A percentile compares a stretch with the other conserved stretches of the same genome.
Conservation (phyloP, 2,113 vertebrate genomes). For the Tretioscincus oriximinensis region DNA sequence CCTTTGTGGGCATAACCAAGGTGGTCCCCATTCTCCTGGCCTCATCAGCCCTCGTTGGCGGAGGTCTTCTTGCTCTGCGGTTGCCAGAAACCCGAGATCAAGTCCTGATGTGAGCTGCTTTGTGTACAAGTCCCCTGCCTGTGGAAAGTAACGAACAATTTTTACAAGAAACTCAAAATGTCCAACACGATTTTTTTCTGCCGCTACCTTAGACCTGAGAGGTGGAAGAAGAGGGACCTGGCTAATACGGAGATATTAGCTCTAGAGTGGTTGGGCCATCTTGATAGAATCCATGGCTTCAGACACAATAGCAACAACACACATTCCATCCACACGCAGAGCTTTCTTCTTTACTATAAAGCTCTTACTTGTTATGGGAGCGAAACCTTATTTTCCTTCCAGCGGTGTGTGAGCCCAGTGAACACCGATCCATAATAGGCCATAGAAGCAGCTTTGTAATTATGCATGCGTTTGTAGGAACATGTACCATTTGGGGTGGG, state of each 20-base stretch:
- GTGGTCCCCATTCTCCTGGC: slow-evolving; percentile 94
- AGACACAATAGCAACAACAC: neutral
- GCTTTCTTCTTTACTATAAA: slow-evolving; percentile 34
- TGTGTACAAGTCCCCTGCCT: fast-evolving
- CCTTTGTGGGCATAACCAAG: slow-evolving; percentile 92
- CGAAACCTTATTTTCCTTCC: neutral
- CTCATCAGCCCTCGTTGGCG: slow-evolving; percentile 87
- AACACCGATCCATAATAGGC: neutral
- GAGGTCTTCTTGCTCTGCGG: slow-evolving; percentile 88
- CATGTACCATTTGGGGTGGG: fast-evolving
- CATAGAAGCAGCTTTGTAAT: neutral
- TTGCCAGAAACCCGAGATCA: slow-evolving; percentile 94
- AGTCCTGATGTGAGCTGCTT: slow-evolving; percentile 84
- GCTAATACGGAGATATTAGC: slow-evolving; percentile 21
- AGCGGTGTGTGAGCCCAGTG: neutral
- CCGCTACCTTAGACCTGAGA: slow-evolving; percentile 14
- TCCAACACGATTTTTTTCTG: neutral
- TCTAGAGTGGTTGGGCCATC: slow-evolving; percentile 48
- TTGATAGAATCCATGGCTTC: slow-evolving; percentile 41
- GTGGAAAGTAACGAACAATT: slow-evolving; percentile 16
- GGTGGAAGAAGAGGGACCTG: slow-evolving; percentile 17
- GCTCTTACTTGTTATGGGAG: neutral
- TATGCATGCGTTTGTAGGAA: fast-evolving
- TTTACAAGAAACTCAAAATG: slow-evolving; percentile 26
- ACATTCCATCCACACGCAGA: slow-evolving; percentile 18